These are phyloP conservation scores for Aurelia sp. DNA, from an alignment of 30 jellyfish, hydroid and myxozoan species.

Conservation along the genomic window DNA sequence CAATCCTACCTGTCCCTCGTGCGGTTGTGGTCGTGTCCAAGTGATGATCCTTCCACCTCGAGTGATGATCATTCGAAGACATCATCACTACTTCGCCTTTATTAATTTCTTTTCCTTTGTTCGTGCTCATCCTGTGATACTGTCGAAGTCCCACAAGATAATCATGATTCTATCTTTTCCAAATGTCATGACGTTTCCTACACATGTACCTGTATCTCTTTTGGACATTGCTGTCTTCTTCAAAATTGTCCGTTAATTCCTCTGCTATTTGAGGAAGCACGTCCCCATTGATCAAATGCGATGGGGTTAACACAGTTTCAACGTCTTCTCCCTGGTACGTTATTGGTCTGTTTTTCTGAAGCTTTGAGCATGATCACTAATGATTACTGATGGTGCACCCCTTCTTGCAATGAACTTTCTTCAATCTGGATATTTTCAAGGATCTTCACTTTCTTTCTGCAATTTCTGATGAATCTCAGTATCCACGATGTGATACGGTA, in stretches of 20 bases:
- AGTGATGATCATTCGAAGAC: background rate
- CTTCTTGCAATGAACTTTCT: slow-evolving; percentile 8
- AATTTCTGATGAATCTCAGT: background rate
- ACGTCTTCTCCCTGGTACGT: no score
- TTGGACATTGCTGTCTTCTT: background rate
- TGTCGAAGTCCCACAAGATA: slow-evolving; percentile 16
- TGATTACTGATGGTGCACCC: background rate
- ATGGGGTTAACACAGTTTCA: slow-evolving; percentile 7
- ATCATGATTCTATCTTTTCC: slow-evolving; percentile 38
- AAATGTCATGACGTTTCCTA: background rate
- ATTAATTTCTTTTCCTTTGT: background rate
- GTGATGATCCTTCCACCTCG: slow-evolving; percentile 26
- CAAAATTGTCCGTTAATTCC: background rate
- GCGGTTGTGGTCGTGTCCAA: slow-evolving; percentile 22
- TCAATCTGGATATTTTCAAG: no score
- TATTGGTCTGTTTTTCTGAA: background rate
- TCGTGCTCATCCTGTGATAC: slow-evolving; percentile 1
- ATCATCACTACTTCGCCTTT: slow-evolving; percentile 12
- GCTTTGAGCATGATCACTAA: slow-evolving; percentile 11
- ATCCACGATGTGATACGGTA: no score
- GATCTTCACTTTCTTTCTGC: no score
- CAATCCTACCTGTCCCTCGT: slow-evolving; percentile 27
- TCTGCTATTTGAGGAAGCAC: background rate
- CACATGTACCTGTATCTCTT: background rate
- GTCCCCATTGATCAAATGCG: slow-evolving; percentile 13